Evolutionary conservation across 2,113 vertebrate genomes (phyloP).

Genomic region (Kryptolebias marmoratus): DNA sequence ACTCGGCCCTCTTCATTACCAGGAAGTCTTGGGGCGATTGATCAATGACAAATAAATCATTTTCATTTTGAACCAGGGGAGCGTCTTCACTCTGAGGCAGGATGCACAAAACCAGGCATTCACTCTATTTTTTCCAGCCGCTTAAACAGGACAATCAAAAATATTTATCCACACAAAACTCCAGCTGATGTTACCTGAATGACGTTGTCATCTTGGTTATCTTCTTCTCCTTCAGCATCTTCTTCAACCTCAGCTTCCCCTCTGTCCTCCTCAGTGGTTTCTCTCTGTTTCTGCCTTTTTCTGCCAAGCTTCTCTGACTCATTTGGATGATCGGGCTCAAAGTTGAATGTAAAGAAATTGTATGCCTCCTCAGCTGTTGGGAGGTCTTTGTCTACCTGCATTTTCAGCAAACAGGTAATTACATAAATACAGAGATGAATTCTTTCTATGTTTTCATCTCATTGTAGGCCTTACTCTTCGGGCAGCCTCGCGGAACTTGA

Average conservation of each 20-base stretch:
- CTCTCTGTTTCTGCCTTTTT: slow-evolving; percentile 46
- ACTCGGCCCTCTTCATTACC: slow-evolving; percentile 82
- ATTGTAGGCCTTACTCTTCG: slow-evolving; percentile 42
- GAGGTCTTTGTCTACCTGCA: slow-evolving; percentile 76
- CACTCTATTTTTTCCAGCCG: not conserved
- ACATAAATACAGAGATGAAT: not conserved
- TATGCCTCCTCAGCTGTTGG: slow-evolving; percentile 89
- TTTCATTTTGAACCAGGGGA: slow-evolving; percentile 72
- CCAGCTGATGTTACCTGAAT: slow-evolving; percentile 40
- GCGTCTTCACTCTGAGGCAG: slow-evolving; percentile 83
- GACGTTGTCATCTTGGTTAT: slow-evolving; percentile 60
- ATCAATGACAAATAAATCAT: slow-evolving; percentile 82
- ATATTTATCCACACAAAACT: not conserved
- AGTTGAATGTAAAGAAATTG: slow-evolving; percentile 94
- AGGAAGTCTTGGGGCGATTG: slow-evolving; percentile 83
- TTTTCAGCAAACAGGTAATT: not conserved
- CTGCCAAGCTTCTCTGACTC: slow-evolving; percentile 36
- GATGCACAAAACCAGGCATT: not conserved
- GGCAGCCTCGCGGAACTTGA: slow-evolving; percentile 66
- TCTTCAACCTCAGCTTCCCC: slow-evolving; percentile 70
- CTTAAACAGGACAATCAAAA: not conserved
- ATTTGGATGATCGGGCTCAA: slow-evolving; percentile 83
- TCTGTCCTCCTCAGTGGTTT: slow-evolving; percentile 23
- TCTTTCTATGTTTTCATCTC: not conserved
- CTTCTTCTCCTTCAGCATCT: slow-evolving; percentile 58